Conservation (phyloP, 1,140 invertebrate genomes). For the Ips nitidus region DNA sequence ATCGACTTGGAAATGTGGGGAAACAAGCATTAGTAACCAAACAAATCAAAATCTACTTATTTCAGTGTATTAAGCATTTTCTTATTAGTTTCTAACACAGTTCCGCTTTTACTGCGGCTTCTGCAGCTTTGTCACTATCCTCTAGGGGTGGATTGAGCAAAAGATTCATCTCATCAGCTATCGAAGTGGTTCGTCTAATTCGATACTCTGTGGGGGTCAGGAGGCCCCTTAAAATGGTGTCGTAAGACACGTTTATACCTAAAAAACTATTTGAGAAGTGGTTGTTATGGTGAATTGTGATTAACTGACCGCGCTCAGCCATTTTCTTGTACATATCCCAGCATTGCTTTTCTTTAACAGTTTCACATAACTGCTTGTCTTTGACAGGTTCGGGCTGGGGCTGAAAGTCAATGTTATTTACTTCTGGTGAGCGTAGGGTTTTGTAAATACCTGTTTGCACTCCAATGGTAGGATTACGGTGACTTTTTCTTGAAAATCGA, state of each 20-base stretch:
- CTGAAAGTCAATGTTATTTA: too few relatives aligned
- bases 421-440: too few relatives aligned
- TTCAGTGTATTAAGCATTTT: too few relatives aligned
- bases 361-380: constrained; percentile 36
- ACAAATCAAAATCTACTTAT: too few relatives aligned
- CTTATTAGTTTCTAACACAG: too few relatives aligned
- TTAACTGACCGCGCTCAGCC: constrained; percentile 57
- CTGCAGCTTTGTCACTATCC: not conserved
- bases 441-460: too few relatives aligned
- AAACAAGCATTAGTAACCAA: too few relatives aligned
- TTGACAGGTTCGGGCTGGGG: not conserved
- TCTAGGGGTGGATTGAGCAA: constrained; percentile 14
- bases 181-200: constrained; percentile 46
- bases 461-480: not conserved
- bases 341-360: constrained; percentile 58
- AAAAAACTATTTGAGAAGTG: not conserved
- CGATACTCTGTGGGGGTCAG: constrained; percentile 70
- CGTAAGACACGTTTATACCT: constrained; percentile 65
- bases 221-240: constrained; percentile 70
- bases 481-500: not conserved
- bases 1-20: too few relatives aligned
- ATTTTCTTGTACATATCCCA: constrained; percentile 69
- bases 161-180: constrained; percentile 29
- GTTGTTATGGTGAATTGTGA: not conserved
- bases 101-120: not conserved